A percentile compares a stretch with the other conserved stretches of the same genome.
Evolutionary conservation across 2,113 vertebrate species (phyloP).

Genomic region (Junco hyemalis): DNA sequence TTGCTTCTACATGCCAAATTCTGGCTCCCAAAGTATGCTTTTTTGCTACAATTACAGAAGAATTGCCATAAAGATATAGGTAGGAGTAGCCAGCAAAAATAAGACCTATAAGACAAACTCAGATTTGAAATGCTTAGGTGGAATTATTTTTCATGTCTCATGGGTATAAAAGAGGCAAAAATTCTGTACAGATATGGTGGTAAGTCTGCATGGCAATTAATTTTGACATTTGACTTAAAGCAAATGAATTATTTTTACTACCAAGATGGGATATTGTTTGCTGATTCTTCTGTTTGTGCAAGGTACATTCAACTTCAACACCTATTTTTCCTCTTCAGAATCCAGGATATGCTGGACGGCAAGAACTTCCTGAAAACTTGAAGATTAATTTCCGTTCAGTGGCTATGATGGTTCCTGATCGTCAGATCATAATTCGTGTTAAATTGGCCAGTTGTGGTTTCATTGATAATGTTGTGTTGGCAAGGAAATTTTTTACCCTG

Average conservation of each 20-base stretch:
- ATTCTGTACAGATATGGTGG: not conserved
- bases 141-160: not conserved
- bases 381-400: constrained; percentile 97
- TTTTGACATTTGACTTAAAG: not conserved
- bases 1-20: not conserved
- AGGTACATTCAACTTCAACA: not conserved
- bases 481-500: constrained; percentile 93
- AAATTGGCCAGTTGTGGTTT: constrained; percentile 97
- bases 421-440: constrained; percentile 95
- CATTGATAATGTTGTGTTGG: constrained; percentile 87
- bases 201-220: not conserved
- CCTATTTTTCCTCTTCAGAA: constrained; percentile 76
- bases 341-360: constrained; percentile 94
- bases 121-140: not conserved
- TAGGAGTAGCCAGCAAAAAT: not conserved
- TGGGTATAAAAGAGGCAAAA: not conserved
- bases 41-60: not conserved
- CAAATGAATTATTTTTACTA: not conserved
- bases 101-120: not conserved
- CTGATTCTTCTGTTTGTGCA: not conserved
- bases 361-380: constrained; percentile 96
- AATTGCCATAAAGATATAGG: not conserved
- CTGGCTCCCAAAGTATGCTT: not conserved
- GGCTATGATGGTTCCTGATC: constrained; percentile 98
- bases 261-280: not conserved